Evolutionary conservation across 2,797 vertebrate species (phyloP).

Genomic region (Eleutherodactylus coqui): DNA sequence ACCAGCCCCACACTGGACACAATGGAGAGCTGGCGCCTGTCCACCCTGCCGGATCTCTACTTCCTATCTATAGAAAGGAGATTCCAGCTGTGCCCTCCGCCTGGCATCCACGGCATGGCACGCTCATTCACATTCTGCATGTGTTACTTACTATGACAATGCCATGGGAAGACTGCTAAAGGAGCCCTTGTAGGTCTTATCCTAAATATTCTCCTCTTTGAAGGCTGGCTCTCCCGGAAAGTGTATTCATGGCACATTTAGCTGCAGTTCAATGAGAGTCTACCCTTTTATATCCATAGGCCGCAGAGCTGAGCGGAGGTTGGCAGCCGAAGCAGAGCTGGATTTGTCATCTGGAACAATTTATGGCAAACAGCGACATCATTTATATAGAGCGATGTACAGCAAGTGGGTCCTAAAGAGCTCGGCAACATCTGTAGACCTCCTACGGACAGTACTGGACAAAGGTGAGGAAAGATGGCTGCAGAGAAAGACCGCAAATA

Average conservation of each 20-base stretch:
- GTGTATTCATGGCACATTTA: not conserved
- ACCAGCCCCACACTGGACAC: conserved; percentile 42
- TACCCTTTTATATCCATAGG: not conserved
- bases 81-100: conserved; percentile 58
- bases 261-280: not conserved
- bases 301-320: not conserved
- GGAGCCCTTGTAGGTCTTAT: conserved; percentile 9
- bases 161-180: conserved; percentile 14
- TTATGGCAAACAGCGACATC: not conserved
- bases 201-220: not conserved
- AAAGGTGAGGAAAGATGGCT: too few species aligned
- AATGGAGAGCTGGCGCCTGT: conserved; percentile 36
- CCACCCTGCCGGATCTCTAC: conserved; percentile 49
- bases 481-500: too few species aligned
- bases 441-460: too few species aligned
- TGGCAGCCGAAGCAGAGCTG: not conserved
- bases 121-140: conserved; percentile 23
- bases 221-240: not conserved
- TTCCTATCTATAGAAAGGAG: conserved; percentile 50
- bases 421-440: not conserved
- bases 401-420: not conserved
- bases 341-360: not conserved
- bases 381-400: not conserved
- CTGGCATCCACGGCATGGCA: conserved; percentile 12
- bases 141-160: conserved; percentile 34